phyloP scores from a whole-genome alignment of 2,113 vertebrate genomes.

The Procapra przewalskii region DNA sequence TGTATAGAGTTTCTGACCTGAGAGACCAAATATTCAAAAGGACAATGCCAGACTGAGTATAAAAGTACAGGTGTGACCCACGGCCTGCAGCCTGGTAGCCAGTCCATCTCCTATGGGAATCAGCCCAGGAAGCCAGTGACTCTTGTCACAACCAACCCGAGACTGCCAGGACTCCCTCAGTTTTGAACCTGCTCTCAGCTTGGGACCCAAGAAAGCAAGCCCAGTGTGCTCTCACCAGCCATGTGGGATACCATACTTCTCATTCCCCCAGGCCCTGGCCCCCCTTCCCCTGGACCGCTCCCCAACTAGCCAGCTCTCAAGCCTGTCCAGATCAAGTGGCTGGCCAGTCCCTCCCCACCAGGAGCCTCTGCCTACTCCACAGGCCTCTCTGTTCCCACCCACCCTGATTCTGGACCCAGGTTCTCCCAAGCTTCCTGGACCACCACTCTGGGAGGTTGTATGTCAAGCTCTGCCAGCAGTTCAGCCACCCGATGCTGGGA shows the following conservation, averaged over 20 bases:
- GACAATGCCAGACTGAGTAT: accelerated
- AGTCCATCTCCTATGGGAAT: not conserved
- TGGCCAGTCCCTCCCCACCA: not conserved
- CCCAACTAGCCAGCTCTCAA: accelerated
- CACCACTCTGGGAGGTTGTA: not conserved
- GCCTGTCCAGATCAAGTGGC: not conserved
- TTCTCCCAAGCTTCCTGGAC: not conserved
- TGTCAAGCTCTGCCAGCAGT: accelerated
- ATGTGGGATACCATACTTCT: accelerated
- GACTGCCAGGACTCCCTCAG: not conserved
- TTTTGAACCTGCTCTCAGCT: not conserved
- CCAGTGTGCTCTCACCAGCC: too few species aligned
- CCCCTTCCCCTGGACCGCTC: not conserved
- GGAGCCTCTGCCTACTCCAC: accelerated
- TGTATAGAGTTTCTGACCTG: not conserved
- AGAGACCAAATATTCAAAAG: not conserved
- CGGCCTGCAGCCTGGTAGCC: not conserved
- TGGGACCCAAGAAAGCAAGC: not conserved
- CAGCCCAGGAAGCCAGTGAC: not conserved
- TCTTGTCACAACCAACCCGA: accelerated
- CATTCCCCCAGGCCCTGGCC: not conserved
- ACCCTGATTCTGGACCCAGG: not conserved
- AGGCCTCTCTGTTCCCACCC: not conserved
- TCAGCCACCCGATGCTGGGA: not conserved
- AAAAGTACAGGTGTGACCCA: not conserved